These are phyloP conservation scores for Ondatra zibethicus DNA, from an alignment of 2,113 vertebrate genomes.

Conservation along the genomic window DNA sequence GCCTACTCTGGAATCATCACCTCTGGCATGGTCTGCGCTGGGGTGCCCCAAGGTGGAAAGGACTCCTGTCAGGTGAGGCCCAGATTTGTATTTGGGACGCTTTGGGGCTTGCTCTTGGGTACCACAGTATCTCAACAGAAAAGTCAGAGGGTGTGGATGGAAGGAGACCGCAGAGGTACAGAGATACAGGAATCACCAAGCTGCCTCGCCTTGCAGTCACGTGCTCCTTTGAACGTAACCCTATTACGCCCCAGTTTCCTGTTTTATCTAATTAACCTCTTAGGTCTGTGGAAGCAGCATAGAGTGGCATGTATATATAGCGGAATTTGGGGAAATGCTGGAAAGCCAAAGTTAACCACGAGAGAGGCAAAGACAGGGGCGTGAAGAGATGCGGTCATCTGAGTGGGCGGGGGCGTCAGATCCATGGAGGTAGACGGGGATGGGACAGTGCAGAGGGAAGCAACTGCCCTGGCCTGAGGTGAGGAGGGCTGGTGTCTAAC, in stretches of 20 bases:
- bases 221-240: background rate
- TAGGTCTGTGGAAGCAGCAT: rapidly evolving
- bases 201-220: background rate
- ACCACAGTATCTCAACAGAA: background rate
- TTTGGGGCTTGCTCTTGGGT: background rate
- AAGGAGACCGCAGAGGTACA: background rate
- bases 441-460: background rate
- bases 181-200: background rate
- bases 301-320: background rate
- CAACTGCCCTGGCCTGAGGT: background rate
- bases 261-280: background rate
- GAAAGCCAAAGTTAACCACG: background rate
- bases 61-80: conserved; percentile 80
- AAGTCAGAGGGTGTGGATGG: background rate
- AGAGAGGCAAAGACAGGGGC: background rate
- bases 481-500: background rate
- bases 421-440: background rate
- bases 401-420: background rate
- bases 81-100: too few relatives aligned
- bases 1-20: conserved; percentile 60
- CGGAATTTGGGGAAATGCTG: background rate
- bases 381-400: background rate
- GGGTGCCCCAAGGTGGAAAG: conserved; percentile 53
- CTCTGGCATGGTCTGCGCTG: conserved; percentile 67
- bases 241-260: background rate